Base-by-base conservation (phyloP, 2,797 vertebrate genomes). In the Sebastes diploproa region DNA sequence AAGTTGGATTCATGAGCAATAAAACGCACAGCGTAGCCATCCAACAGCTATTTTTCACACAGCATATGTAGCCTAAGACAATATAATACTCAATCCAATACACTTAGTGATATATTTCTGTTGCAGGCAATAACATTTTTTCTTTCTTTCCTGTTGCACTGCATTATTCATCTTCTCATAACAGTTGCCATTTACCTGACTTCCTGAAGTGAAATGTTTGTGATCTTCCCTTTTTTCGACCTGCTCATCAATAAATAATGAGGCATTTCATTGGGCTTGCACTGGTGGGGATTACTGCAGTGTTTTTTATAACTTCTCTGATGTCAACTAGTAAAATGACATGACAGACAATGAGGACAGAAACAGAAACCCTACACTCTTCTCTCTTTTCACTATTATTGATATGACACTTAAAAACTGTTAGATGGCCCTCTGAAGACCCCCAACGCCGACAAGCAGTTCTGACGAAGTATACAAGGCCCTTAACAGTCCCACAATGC, bases 141-240 rank as follows among this genome's bases (percentile, higher is more conserved):
- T 20, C 73, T 80, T 42, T 27, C 22, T 59, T 61, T 71, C 60
- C 75, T 71, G 60, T 63, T 76, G 38, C 55, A 63, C 61, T 90
- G 66, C 42, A 72, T 89, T 87, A 89, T 91, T 90, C 55, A 89
- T 86, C 62, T 13, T 78, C 63, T 80, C 66, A 65, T 81, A 80
- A 84, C 78, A 81, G 64, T 50, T 62, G 22, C 67, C 72, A 71
- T 87, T 83, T 88, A 82, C 62, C 56, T 56, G 36, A 86, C 84
- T 81, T 92, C 77, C 85, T 86, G 78, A 83, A 56, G 71, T 34
- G 14, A 76, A 76, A 74, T 72, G 64, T 83, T 87, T 83, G 68
- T 81, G 34, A 64, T 78, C 42, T 60, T 64, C 46, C 34, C 2
- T 68, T 74, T 76, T 78, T 75, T 59, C 0, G 1, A 65, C 52